Base-by-base conservation (phyloP, 2,888 invertebrate genomes). In the Macropis europaea region DNA sequence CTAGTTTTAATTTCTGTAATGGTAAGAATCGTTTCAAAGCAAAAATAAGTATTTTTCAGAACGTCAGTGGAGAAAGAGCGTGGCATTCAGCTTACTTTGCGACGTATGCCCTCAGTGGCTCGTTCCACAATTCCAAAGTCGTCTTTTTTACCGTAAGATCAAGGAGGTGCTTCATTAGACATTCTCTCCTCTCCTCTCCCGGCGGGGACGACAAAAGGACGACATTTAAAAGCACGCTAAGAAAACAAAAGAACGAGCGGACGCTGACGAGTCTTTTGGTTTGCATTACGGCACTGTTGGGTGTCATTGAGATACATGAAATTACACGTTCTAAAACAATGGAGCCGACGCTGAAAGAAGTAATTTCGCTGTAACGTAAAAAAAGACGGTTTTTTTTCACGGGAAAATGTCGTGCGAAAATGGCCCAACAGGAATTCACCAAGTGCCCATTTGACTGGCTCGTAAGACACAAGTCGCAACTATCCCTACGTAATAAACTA, bases 81-180 rank as follows among this genome's bases (percentile, higher is more conserved):
- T n/a, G 17, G 42, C 56, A 50, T 43, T 68, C 13, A 38, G 67
- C 45, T 34, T 53, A 69, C 69, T 59, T 69, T 45, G 52, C 56
- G 34, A 67, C 67, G 57, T 40, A 30, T 32, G 32, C 38, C 40
- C 67, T 73, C 50, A n/a, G 47, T 53, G 57, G 1, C 69, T 69
- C 68, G 45, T 54, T 64, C 48, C 50, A 34, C 59, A 40, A 54
- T 63, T 48, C 38, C 38, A 32, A 43, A 19, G 32, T 34, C 50
- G 2, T 36, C 26, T 52, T 63, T 61, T 52, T 70, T 38, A 11
- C 52, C 32, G 42, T 66, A 64, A 60, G 69, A 73, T 60, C 63
- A 69, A 73, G 73, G 73, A 60, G 69, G 36, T 43, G 69, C 73
- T 73, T 75, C 75, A 75, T 73, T 71, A 74, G 75, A 72, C 61